Evolutionary conservation across 2,888 invertebrate genomes (phyloP).

Genomic region (Eurois occulta): DNA sequence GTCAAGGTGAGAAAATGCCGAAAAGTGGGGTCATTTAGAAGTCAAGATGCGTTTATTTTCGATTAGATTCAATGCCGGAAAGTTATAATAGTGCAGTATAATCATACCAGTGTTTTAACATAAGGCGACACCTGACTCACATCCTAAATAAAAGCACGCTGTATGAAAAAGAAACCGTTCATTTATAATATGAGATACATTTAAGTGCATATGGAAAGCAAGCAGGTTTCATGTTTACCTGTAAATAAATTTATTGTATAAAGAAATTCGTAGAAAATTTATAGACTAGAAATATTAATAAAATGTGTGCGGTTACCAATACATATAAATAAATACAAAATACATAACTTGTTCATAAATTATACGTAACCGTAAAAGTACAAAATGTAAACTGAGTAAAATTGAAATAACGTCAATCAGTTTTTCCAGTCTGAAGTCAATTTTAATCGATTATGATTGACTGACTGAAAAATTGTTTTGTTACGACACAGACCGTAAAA

Average conservation of each 20-base stretch:
- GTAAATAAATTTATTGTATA: conserved; percentile 11
- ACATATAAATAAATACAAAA: neutral
- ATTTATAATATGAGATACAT: neutral
- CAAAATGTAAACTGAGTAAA: neutral
- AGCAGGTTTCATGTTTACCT: conserved; percentile 17
- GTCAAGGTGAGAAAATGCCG: conserved; percentile 60
- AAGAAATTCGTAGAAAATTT: conserved; percentile 40
- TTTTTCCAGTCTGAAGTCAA: conserved; percentile 6
- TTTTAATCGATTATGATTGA: conserved; percentile 37
- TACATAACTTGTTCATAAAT: neutral
- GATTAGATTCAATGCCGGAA: conserved; percentile 56
- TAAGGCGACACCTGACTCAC: neutral
- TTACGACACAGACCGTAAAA: conserved; percentile 31
- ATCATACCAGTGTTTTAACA: conserved; percentile 1
- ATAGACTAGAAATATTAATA: conserved; percentile 1
- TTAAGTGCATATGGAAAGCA: too few species aligned
- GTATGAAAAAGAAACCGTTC: neutral
- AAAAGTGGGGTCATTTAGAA: conserved; percentile 46
- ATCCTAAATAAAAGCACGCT: neutral
- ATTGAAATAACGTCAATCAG: conserved; percentile 1
- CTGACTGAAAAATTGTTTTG: conserved; percentile 38
- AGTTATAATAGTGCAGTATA: neutral
- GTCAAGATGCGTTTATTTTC: conserved; percentile 37
- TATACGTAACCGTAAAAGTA: neutral
- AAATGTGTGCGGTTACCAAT: neutral